phyloP scores from a whole-genome alignment of 2,797 vertebrate species.

The Manis crassicaudata region DNA sequence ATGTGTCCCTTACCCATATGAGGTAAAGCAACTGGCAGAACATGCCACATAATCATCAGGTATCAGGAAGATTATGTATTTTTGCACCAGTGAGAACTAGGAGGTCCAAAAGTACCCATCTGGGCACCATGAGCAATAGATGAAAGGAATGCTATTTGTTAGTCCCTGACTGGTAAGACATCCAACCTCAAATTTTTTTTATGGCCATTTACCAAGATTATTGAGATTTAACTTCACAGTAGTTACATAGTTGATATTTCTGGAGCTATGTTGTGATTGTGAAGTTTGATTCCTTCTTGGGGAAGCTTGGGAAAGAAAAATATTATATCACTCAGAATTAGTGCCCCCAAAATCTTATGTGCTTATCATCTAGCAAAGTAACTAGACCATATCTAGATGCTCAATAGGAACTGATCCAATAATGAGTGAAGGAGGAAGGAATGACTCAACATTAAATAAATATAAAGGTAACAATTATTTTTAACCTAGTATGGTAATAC shows the following conservation, averaged over 20 bases:
- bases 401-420: not conserved
- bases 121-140: not conserved
- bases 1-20: not conserved
- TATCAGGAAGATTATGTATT: not conserved
- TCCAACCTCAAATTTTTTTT: not conserved
- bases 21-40: not conserved
- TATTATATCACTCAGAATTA: not conserved
- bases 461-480: not conserved
- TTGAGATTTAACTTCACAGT: not conserved
- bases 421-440: not conserved
- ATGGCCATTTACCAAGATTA: not conserved
- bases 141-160: not conserved
- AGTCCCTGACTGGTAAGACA: not conserved
- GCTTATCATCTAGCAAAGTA: slow-evolving; percentile 12
- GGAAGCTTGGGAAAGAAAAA: slow-evolving; percentile 10
- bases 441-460: not conserved
- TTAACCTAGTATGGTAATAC: not conserved
- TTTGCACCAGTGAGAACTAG: not conserved
- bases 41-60: not conserved
- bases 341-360: not conserved
- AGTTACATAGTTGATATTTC: not conserved
- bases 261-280: not conserved
- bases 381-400: not conserved
- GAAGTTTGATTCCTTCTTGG: not conserved
- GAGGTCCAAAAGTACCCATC: not conserved